These are phyloP conservation scores for Cecidostiba fungosa DNA, from an alignment of 2,888 invertebrate species.

Conservation along the genomic window DNA sequence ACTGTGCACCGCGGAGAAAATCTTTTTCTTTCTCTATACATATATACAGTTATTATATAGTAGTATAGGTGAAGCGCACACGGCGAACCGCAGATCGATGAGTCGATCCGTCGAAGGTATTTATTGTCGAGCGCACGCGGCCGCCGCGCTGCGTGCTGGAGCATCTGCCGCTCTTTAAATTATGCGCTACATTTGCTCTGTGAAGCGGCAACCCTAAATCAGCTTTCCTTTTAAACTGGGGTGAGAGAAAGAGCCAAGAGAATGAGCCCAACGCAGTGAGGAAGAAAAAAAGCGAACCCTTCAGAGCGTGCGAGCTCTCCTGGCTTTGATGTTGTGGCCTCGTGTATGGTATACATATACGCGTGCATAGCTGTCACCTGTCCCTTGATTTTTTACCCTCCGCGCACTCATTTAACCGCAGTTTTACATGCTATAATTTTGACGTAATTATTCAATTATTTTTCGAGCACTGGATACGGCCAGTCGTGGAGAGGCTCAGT, in stretches of 20 bases:
- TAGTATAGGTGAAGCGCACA: not conserved
- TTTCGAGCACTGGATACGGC: not conserved
- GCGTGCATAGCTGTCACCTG: constrained; percentile 44
- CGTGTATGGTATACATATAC: not conserved
- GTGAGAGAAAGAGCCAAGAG: constrained; percentile 46
- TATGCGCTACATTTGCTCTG: constrained; percentile 78
- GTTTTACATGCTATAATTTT: constrained; percentile 10
- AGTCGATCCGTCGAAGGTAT: constrained; percentile 61
- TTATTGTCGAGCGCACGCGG: constrained; percentile 54
- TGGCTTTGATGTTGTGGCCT: constrained; percentile 55
- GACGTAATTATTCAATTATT: constrained; percentile 23
- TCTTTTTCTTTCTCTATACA: not conserved
- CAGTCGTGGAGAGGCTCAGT: not conserved
- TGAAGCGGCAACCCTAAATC: constrained; percentile 69
- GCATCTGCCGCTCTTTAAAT: constrained; percentile 77
- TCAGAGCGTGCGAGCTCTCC: not conserved
- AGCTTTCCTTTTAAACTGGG: constrained; percentile 66
- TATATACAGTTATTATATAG: too few relatives aligned
- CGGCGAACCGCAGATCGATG: constrained; percentile 59
- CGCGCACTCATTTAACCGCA: constrained; percentile 24
- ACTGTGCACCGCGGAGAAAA: constrained; percentile 25
- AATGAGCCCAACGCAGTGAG: constrained; percentile 31
- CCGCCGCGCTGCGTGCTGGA: not conserved
- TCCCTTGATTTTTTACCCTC: constrained; percentile 57
- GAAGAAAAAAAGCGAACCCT: constrained; percentile 38